phyloP scores from a whole-genome alignment of 2,113 vertebrate species.

The Tragelaphus buxtoni region DNA sequence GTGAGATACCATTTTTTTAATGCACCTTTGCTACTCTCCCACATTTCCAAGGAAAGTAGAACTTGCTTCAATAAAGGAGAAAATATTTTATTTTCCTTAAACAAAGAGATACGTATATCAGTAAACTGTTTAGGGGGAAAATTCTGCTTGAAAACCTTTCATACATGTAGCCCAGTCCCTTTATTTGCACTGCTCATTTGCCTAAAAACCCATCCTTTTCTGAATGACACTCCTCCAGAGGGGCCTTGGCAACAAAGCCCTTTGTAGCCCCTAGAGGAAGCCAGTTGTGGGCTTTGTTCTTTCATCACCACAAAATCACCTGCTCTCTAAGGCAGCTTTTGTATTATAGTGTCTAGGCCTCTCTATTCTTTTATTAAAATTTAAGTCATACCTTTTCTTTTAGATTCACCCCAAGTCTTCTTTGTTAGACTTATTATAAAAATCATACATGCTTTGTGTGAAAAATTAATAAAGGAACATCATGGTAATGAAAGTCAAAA shows the following conservation, averaged over 20 bases:
- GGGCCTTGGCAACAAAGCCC: not conserved
- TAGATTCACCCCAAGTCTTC: not conserved
- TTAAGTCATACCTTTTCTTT: not conserved
- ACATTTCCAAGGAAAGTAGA: not conserved
- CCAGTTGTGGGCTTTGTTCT: not conserved
- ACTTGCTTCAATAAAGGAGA: conserved; percentile 8
- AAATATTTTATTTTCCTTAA: conserved; percentile 14
- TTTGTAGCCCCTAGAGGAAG: not conserved
- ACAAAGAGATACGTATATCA: not conserved
- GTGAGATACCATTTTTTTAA: not conserved
- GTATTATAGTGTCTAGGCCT: not conserved
- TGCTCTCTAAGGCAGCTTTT: not conserved
- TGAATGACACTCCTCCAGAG: not conserved
- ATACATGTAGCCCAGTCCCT: not conserved
- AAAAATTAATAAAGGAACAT: not conserved
- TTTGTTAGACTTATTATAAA: conserved; percentile 11
- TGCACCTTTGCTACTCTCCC: not conserved
- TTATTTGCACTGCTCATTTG: not conserved
- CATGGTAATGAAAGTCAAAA: not conserved
- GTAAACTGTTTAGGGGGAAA: not conserved
- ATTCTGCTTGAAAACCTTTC: not conserved
- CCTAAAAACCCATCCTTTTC: not conserved
- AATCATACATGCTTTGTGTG: not conserved
- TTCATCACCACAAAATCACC: not conserved
- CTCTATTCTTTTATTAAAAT: not conserved